phyloP scores from a whole-genome alignment of 2,888 invertebrate species.

The Tuberolachnus salignus region DNA sequence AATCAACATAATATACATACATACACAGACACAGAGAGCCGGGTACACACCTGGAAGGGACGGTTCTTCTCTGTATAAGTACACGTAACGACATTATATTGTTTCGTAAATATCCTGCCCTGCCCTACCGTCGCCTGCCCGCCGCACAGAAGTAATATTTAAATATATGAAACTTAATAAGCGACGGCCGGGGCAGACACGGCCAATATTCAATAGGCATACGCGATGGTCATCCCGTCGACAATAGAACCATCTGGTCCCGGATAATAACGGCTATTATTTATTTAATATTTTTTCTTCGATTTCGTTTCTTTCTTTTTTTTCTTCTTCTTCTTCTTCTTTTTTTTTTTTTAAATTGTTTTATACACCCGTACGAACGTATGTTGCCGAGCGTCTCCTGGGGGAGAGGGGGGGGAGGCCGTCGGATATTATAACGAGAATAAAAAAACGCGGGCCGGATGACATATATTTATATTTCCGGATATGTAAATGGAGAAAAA shows the following conservation, averaged over 20 bases:
- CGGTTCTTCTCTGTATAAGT: conserved; percentile 18
- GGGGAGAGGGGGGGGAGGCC: no score
- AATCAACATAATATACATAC: conserved; percentile 19
- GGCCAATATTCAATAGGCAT: conserved; percentile 48
- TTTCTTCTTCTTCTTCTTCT: background rate
- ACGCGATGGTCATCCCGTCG: conserved; percentile 27
- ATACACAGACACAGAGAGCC: no score
- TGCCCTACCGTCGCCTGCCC: conserved; percentile 11
- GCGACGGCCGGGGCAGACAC: conserved; percentile 37
- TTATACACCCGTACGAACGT: background rate
- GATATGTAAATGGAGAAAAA: no score
- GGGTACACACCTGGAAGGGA: conserved; percentile 37
- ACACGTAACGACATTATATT: conserved; percentile 47
- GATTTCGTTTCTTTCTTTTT: no score
- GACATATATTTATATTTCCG: conserved; percentile 43
- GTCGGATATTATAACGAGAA: conserved; percentile 33
- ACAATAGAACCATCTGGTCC: conserved; percentile 51
- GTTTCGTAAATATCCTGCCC: conserved; percentile 38
- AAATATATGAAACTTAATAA: conserved; percentile 53
- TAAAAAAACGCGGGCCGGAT: conserved; percentile 7
- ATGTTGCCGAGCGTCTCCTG: background rate
- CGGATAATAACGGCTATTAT: conserved; percentile 45
- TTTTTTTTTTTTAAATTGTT: conserved; percentile 18
- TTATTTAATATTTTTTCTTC: background rate
- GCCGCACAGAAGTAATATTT: conserved; percentile 7